Evolutionary conservation across 2,797 vertebrate species (phyloP), one percentile per base, ranked within the genome.

Genomic region (Etheostoma nigrum): DNA sequence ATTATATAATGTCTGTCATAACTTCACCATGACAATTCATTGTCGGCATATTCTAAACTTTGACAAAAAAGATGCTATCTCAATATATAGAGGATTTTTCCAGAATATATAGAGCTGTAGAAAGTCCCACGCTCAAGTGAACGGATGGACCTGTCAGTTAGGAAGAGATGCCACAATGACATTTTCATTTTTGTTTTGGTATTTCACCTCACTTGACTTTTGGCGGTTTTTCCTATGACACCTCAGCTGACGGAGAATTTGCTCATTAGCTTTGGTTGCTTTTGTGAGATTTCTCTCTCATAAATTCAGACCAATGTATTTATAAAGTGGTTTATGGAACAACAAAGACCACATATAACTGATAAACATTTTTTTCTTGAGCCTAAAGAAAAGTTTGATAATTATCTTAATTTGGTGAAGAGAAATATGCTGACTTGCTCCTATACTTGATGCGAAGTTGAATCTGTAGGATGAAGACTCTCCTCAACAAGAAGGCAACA

Each of bases 241-340:
- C 89, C 86, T 81, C 5, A 79, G 76, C 86, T 81, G 90, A 72
- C 79, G 48, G 81, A 69, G 75, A 71, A 83, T 74, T 79, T 76
- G 67, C 83, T 91, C 86, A 88, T 90, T 90, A 88, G 74, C 87
- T 91, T 87, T 86, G 71, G 69, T 77, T 85, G 72, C 70, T 66
- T 67, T 86, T 76, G 42, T 87, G 74, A 86, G 83, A 86, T 89
- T 89, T 86, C 78, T 72, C 74, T 84, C 79, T 78, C 63, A 72
- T 81, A 70, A 81, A 79, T 74, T 68, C 77, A 69, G 81, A 81
- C 78, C 72, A 76, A 86, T 76, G 53, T 89, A 82, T 88, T 88
- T 78, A 72, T 85, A 73, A 75, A 85, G 78, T 64, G 71, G 19
- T 72, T 71, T 72, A 30, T 60, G n/a, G 60, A 83, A 72, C 53